These are phyloP conservation scores for Poecilia picta DNA, from an alignment of 2,797 vertebrate genomes.

Conservation along the genomic window DNA sequence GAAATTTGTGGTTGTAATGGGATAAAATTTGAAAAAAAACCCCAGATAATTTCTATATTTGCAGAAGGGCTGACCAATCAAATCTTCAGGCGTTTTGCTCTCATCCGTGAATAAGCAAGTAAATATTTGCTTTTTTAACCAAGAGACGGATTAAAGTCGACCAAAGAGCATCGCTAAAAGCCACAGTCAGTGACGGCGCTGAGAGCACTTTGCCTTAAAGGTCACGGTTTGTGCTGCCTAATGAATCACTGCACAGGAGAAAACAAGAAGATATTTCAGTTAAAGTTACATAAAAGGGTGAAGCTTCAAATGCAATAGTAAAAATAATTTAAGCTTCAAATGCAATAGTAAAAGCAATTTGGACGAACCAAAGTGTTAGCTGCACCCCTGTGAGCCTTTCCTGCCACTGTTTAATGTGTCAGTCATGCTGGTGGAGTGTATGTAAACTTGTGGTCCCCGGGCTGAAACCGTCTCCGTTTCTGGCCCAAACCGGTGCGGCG, in stretches of 20 bases:
- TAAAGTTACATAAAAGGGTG: not conserved
- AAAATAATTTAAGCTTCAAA: no score
- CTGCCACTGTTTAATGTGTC: no score
- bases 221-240: not conserved
- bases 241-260: not conserved
- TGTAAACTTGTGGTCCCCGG: not conserved
- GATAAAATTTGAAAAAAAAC: not conserved
- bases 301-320: not conserved
- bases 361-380: no score
- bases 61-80: not conserved
- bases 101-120: not conserved
- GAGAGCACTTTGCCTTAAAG: not conserved
- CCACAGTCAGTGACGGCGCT: not conserved
- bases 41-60: not conserved
- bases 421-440: not conserved
- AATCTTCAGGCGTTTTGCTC: not conserved
- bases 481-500: not conserved
- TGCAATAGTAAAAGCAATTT: no score
- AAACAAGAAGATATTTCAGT: not conserved
- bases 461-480: not conserved
- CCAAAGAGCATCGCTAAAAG: not conserved
- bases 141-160: not conserved
- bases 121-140: not conserved
- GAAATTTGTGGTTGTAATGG: no score
- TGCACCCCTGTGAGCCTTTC: no score